phyloP scores from a whole-genome alignment of 2,888 invertebrate species.

The Limnephilus rhombicus region DNA sequence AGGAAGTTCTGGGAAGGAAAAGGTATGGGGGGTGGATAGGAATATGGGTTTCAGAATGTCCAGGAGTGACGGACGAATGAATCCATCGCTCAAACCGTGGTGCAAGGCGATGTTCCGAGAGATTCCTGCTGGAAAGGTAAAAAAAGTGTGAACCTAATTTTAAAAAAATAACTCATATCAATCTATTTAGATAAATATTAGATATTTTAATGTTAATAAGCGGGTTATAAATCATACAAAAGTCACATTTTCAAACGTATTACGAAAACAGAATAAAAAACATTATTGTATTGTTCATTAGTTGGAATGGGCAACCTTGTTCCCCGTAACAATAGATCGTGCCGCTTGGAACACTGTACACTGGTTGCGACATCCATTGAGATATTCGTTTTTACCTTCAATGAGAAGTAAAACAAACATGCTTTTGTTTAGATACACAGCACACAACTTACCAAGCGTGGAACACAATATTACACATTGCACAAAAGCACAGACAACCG shows the following conservation, averaged over 20 bases:
- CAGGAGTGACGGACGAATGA: too few relatives aligned
- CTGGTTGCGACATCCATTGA: slow-evolving; percentile 52
- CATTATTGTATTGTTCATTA: too few relatives aligned
- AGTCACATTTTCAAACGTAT: neutral
- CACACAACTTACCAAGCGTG: neutral
- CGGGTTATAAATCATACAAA: neutral
- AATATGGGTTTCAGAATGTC: too few relatives aligned
- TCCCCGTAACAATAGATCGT: slow-evolving; percentile 58
- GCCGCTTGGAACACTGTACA: slow-evolving; percentile 45
- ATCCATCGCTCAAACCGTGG: too few relatives aligned
- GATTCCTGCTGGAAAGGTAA: too few relatives aligned
- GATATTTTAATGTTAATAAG: neutral
- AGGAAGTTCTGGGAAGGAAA: too few relatives aligned
- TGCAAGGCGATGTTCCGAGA: too few relatives aligned
- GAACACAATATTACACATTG: slow-evolving; percentile 14
- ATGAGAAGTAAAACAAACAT: slow-evolving; percentile 22
- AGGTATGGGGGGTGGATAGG: too few relatives aligned
- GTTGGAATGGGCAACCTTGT: neutral
- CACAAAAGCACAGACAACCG: neutral
- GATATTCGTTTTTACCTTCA: slow-evolving; percentile 19
- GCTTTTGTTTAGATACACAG: slow-evolving; percentile 5
- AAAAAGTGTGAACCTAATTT: too few relatives aligned
- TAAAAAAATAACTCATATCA: neutral
- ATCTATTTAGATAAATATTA: neutral
- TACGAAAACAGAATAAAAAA: neutral